These are phyloP conservation scores for Diabrotica undecimpunctata DNA, from an alignment of 1,140 invertebrate species.

Conservation along the genomic window DNA sequence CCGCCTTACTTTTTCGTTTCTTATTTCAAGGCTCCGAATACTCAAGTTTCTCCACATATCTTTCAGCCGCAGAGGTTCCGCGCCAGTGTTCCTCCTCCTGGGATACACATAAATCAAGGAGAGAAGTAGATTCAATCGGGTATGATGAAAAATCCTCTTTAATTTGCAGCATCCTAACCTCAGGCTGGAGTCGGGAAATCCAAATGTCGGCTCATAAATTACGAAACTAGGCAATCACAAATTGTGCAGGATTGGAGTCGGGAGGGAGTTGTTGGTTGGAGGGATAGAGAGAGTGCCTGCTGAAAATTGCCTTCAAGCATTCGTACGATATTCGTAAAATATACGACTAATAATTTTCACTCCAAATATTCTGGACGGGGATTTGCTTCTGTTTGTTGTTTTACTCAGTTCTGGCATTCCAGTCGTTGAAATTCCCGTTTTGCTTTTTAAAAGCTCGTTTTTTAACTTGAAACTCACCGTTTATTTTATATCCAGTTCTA, in stretches of 20 bases:
- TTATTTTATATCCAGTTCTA: too few relatives aligned
- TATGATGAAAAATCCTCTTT: slow-evolving; percentile 45
- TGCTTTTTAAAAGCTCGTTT: background rate
- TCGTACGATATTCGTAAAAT: slow-evolving; percentile 2
- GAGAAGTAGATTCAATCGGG: slow-evolving; percentile 42
- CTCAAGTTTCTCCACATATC: background rate
- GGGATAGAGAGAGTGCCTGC: background rate
- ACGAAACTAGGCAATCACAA: slow-evolving; percentile 23
- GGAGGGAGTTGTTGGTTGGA: background rate
- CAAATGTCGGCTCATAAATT: slow-evolving; percentile 37
- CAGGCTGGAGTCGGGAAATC: slow-evolving; percentile 28
- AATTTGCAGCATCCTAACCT: slow-evolving; percentile 43
- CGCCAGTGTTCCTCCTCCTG: background rate
- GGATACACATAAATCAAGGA: slow-evolving; percentile 37
- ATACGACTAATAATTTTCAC: slow-evolving; percentile 3
- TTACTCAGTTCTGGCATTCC: background rate
- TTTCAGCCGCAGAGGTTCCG: background rate
- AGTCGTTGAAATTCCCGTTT: background rate
- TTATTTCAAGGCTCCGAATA: background rate
- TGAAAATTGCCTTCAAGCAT: background rate
- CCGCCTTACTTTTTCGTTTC: background rate
- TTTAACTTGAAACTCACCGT: too few relatives aligned
- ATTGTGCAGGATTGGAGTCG: slow-evolving; percentile 5
- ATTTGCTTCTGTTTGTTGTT: background rate
- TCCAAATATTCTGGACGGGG: background rate